phyloP scores from a whole-genome alignment of 2,797 vertebrate species.

The Rhyacichthys aspro region DNA sequence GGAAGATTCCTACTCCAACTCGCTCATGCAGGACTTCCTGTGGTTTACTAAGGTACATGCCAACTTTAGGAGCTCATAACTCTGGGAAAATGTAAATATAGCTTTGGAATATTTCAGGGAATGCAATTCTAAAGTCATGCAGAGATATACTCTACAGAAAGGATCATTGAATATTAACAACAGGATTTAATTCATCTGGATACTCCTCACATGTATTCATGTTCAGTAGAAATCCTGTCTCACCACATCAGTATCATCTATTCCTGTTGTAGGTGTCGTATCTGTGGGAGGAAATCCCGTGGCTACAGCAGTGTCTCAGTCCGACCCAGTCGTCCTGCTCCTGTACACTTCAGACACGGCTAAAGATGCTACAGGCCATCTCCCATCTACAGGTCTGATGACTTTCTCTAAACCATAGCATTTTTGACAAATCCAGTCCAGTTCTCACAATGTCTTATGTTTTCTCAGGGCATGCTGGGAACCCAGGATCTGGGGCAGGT shows the following conservation, averaged over 20 bases:
- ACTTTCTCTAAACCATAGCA: too few relatives aligned
- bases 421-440: too few relatives aligned
- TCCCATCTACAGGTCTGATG: constrained; percentile 84
- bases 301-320: constrained; percentile 88
- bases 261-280: constrained; percentile 81
- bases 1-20: constrained; percentile 88
- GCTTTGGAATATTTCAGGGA: too few relatives aligned
- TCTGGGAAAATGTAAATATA: too few relatives aligned
- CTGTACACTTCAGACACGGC: constrained; percentile 88
- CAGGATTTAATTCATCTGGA: too few relatives aligned
- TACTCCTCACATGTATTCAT: too few relatives aligned
- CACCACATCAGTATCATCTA: too few relatives aligned
- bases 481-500: constrained; percentile 90
- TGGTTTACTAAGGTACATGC: constrained; percentile 90
- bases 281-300: constrained; percentile 90
- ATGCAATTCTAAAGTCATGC: too few relatives aligned
- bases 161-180: too few relatives aligned
- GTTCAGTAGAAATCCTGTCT: too few relatives aligned
- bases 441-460: not conserved
- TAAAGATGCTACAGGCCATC: constrained; percentile 90
- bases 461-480: constrained; percentile 83
- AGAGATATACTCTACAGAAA: too few relatives aligned
- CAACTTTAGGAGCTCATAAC: not conserved
- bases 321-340: constrained; percentile 88
- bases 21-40: constrained; percentile 91